Percentiles rank a stretch among this genome's conserved stretches.
phyloP scores from a whole-genome alignment of 2,797 vertebrate genomes.

The Sparus aurata region DNA sequence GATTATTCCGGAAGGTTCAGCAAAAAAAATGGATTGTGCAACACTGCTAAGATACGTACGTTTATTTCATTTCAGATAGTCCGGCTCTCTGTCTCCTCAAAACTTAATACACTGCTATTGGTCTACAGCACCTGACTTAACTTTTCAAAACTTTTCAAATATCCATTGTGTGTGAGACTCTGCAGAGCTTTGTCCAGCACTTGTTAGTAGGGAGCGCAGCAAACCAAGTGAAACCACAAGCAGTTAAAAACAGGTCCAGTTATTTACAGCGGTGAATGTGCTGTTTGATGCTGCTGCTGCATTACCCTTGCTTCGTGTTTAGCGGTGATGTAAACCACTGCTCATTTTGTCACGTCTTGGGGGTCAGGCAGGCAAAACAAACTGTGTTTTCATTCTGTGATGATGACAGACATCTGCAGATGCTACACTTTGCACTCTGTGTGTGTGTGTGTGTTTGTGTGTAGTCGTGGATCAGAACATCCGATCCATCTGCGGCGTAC shows the following conservation, averaged over 20 bases:
- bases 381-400: constrained; percentile 8
- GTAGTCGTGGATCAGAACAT: constrained; percentile 27
- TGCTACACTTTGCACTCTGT: background rate
- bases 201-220: background rate
- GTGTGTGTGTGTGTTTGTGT: constrained; percentile 40
- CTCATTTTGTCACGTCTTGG: background rate
- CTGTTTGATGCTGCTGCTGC: background rate
- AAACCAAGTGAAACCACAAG: background rate
- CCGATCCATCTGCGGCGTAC: constrained; percentile 11
- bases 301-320: background rate
- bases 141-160: too few species aligned
- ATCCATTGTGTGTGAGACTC: too few species aligned
- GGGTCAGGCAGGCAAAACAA: background rate
- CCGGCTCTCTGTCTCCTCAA: background rate
- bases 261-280: background rate
- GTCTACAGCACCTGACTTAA: background rate
- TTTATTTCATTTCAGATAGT: background rate
- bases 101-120: background rate
- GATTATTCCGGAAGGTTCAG: background rate
- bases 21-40: background rate
- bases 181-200: too few species aligned
- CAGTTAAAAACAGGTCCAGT: background rate
- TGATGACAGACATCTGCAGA: constrained; percentile 33
- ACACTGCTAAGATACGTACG: background rate
- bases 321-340: background rate